Evolutionary conservation across 2,113 vertebrate genomes (phyloP).

Genomic region (Sylvietta virens): DNA sequence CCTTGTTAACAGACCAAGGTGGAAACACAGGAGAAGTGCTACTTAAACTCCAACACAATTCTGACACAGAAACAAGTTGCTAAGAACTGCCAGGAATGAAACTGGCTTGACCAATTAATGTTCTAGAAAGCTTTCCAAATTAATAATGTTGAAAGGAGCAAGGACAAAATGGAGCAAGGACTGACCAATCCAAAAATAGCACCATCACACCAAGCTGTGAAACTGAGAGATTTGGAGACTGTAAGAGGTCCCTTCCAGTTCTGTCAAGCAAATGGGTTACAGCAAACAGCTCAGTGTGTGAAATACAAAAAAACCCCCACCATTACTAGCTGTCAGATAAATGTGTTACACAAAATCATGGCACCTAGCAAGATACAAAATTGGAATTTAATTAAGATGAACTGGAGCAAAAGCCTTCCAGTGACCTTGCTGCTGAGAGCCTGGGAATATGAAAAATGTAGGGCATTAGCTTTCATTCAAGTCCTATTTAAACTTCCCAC

Average conservation of each 20-base stretch:
- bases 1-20: not conserved
- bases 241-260: not conserved
- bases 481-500: not conserved
- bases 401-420: constrained; percentile 21
- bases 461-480: not conserved
- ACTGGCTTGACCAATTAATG: not conserved
- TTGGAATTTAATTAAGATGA: constrained; percentile 31
- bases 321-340: not conserved
- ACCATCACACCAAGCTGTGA: not conserved
- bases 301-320: not conserved
- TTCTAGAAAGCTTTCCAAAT: not conserved
- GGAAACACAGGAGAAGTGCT: not conserved
- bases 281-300: not conserved
- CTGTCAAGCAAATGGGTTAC: not conserved
- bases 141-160: not conserved
- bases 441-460: not conserved
- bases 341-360: not conserved
- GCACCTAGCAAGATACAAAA: not conserved
- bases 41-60: not conserved
- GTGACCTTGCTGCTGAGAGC: not conserved
- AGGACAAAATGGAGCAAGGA: not conserved
- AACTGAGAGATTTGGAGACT: not conserved
- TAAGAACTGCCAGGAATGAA: not conserved
- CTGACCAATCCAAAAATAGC: not conserved
- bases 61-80: not conserved